A percentile compares a stretch with the other conserved stretches of the same genome.
phyloP scores from a whole-genome alignment of 2,888 invertebrate genomes.

The Cheilosia urbana region DNA sequence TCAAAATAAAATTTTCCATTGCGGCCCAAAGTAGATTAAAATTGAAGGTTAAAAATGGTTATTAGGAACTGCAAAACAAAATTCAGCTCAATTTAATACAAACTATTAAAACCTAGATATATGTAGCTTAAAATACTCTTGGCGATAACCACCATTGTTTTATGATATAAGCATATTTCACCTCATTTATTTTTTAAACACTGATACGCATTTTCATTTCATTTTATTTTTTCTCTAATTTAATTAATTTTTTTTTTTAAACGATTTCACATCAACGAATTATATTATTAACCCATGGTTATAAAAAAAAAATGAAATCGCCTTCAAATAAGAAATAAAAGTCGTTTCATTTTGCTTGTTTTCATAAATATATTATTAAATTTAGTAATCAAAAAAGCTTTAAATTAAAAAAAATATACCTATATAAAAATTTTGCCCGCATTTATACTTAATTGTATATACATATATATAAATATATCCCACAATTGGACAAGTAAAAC shows the following conservation, averaged over 20 bases:
- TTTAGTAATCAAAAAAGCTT: slow-evolving; percentile 51
- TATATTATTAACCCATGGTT: slow-evolving; percentile 70
- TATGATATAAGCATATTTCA: background rate
- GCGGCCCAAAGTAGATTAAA: too few relatives aligned
- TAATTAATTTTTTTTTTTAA: background rate
- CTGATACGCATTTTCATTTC: background rate
- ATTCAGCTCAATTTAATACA: background rate
- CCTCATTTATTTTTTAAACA: background rate
- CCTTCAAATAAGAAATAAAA: slow-evolving; percentile 34
- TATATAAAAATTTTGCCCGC: slow-evolving; percentile 24
- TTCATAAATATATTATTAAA: slow-evolving; percentile 34
- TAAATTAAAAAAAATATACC: slow-evolving; percentile 29
- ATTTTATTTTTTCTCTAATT: background rate
- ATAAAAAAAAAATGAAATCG: slow-evolving; percentile 63
- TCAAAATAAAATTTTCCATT: too few relatives aligned
- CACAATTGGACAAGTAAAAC: slow-evolving; percentile 20
- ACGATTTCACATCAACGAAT: slow-evolving; percentile 67
- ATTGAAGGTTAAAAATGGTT: too few relatives aligned
- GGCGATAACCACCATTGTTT: too few relatives aligned
- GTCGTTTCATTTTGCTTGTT: slow-evolving; percentile 42
- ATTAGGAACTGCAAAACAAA: too few relatives aligned
- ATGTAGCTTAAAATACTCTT: too few relatives aligned
- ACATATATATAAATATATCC: slow-evolving; percentile 6
- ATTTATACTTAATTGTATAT: slow-evolving; percentile 30
- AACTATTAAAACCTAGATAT: background rate